Percentiles rank a stretch among this genome's conserved stretches.
Conservation (phyloP, 2,888 invertebrate species). For the Craniophora ligustri region DNA sequence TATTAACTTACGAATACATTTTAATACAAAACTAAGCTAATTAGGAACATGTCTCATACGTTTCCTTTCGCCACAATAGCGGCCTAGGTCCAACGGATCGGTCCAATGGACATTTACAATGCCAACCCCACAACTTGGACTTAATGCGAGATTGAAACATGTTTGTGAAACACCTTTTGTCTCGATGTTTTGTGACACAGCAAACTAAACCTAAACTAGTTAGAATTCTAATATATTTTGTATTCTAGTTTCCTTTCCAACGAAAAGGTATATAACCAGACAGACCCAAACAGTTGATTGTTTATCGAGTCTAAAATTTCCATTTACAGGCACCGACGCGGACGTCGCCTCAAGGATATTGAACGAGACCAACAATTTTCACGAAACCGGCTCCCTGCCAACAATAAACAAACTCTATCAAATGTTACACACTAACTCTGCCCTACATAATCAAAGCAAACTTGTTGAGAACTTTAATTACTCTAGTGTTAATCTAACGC, state of each 20-base stretch:
- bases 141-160: constrained; percentile 7
- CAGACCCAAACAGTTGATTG: constrained; percentile 36
- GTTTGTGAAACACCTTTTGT: constrained; percentile 11
- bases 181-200: constrained; percentile 17
- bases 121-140: background rate
- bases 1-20: background rate
- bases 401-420: constrained; percentile 81
- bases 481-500: constrained; percentile 64
- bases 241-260: constrained; percentile 24
- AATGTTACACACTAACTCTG: constrained; percentile 75
- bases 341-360: constrained; percentile 69
- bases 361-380: constrained; percentile 62
- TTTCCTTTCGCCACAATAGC: background rate
- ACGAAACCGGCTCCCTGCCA: constrained; percentile 66
- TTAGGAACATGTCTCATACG: background rate
- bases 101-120: no score
- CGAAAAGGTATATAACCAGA: constrained; percentile 23
- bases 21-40: background rate
- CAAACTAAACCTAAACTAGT: constrained; percentile 23
- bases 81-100: background rate
- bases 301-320: constrained; percentile 54
- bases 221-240: no score
- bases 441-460: constrained; percentile 69
- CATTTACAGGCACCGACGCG: constrained; percentile 78
- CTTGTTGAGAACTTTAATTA: constrained; percentile 66